Base-by-base conservation (phyloP, 2,797 vertebrate genomes). In the Tarsius wallacei region DNA sequence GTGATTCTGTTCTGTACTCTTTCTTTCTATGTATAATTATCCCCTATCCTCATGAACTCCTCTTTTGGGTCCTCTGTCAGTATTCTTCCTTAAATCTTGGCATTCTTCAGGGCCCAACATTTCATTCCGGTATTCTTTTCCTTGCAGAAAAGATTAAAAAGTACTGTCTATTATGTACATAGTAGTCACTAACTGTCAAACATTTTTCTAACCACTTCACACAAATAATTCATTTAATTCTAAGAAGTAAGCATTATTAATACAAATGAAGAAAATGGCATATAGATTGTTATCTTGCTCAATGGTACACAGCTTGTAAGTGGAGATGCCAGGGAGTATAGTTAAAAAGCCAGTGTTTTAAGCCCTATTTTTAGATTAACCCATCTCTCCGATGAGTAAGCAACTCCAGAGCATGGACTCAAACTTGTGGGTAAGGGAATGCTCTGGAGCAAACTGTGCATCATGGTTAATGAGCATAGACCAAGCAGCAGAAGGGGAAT, bases 241-340 rank as follows among this genome's bases (percentile, higher is more conserved):
- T 64, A 47, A 85, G 31, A 68, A n/a, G 21, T 26, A 33, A 66
- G 13, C 22, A 36, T 1, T 4, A 1, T 19, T 13, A 26, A 24
- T 26, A n/a, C 5, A 33, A 19, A 21, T 33, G 61, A 26, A 13
- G n/a, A 42, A 74, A 49, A 24, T 31, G 42, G 55, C 31, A 7
- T 4, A 21, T 10, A 13, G 22, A 49, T 21, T 28, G n/a, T 13
- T 24, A 16, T 16, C 8, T n/a, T 47, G 9, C 21, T 47, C 21
- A 1, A 2, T 4, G 13, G 0, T n/a, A 31, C 11, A 24, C 53
- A 2, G 14, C 28, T 33, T 14, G 42, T 15, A 19, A 36, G 8
- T 7, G 36, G 51, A 53, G 53, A 15, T 12, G 4, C 7, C 51
- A 47, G 61, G 47, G 7, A n/a, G 0, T 22, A 16, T 14, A 2